Evolutionary conservation across 2,888 invertebrate genomes (phyloP), one percentile per base, ranked within the genome.

Genomic region (Rapana venosa): DNA sequence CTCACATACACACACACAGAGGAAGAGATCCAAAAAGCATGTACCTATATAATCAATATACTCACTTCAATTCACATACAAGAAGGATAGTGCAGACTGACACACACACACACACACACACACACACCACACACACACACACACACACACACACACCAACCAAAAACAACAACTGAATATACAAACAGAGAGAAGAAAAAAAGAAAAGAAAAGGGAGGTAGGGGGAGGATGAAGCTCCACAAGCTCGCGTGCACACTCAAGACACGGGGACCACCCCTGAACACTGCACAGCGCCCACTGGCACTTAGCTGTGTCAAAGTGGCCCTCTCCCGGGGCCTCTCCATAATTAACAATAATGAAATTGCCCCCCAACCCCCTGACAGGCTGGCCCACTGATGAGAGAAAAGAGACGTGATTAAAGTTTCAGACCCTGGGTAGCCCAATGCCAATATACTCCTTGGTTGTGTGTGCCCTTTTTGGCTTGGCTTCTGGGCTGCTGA

Each of bases 281-380:
- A n/a, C 85, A n/a, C 15, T 5, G 6, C 22, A 5, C 58, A 17
- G 30, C 32, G 79, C 79, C 88, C 36, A 88, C 77, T 79, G 88
- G 70, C 79, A 47, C 83, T 88, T 88, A 83, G 85, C 36, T 74
- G 88, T 88, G 88, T 88, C 88, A 88, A 88, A 88, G 88, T 84
- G 88, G 88, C 66, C 88, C 88, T 85, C 88, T 85, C 88, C 11
- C 35, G 20, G 74, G 88, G 74, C n/a, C 85, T 84, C 81, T 79
- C 66, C 70, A 70, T 88, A 88, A 88, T 88, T 88, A 88, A 88
- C 70, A 88, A 61, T 88, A 88, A 88, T 88, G 88, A 88, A 88
- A 88, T 88, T 88, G 88, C 88, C 70, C 84, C 85, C 66, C 36
- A 26, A 84, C n/a, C n/a, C n/a, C n/a, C n/a, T 22, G 11, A 17